Percentiles rank a stretch among this genome's conserved stretches.
These are phyloP conservation scores for Chrysocyon brachyurus DNA, from an alignment of 2,797 vertebrate species.

Conservation along the genomic window DNA sequence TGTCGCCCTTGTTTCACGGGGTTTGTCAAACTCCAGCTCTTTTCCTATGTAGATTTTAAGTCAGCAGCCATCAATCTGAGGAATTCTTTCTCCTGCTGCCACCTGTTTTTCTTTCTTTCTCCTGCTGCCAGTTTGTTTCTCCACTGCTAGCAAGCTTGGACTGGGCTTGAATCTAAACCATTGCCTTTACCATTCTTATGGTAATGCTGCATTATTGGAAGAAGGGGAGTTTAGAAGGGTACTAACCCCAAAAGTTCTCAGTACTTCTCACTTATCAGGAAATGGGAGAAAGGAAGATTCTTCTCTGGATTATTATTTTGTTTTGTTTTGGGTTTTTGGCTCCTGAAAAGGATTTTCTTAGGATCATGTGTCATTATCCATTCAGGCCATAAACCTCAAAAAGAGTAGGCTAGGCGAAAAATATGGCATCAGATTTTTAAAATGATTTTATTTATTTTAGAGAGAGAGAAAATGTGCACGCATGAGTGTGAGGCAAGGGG, in stretches of 20 bases:
- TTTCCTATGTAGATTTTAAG: slow-evolving; percentile 78
- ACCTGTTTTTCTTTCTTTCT: slow-evolving; percentile 88
- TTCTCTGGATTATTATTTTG: slow-evolving; percentile 89
- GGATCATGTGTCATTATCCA: slow-evolving; percentile 90
- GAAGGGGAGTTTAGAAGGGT: slow-evolving; percentile 88
- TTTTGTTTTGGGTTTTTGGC: slow-evolving; percentile 83
- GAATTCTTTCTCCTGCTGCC: slow-evolving; percentile 86
- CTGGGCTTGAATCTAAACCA: slow-evolving; percentile 86
- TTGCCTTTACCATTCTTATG: slow-evolving; percentile 86
- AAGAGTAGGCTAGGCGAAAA: slow-evolving; percentile 88
- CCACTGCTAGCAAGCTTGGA: slow-evolving; percentile 86
- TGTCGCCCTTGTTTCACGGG: slow-evolving; percentile 71
- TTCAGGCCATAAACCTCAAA: slow-evolving; percentile 89
- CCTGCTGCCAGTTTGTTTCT: slow-evolving; percentile 87
- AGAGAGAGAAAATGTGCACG: neutral
- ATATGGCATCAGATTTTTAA: slow-evolving; percentile 71
- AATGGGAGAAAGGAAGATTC: slow-evolving; percentile 88
- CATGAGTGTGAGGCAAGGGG: neutral
- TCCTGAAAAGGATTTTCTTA: slow-evolving; percentile 90
- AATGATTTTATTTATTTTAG: neutral
- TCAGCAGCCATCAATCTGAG: slow-evolving; percentile 76
- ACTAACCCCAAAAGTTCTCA: slow-evolving; percentile 86
- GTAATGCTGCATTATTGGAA: slow-evolving; percentile 86
- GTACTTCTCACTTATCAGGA: slow-evolving; percentile 88
- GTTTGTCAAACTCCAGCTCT: slow-evolving; percentile 77